Conservation (phyloP, 2,113 vertebrate genomes). For the Corythaixoides concolor region DNA sequence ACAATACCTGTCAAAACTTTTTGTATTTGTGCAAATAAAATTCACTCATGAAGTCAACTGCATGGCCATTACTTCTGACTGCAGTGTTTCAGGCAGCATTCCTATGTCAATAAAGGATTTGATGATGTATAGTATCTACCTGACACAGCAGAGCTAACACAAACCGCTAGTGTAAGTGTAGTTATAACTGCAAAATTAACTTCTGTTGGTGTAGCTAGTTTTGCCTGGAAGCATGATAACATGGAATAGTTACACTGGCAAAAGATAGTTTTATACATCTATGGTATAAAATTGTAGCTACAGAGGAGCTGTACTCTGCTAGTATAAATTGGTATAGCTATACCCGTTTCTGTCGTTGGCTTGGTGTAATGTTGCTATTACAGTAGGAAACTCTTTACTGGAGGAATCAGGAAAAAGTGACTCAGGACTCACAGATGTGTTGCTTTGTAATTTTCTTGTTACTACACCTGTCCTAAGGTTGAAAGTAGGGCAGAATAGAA, state of each 20-base stretch:
- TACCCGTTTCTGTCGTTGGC: not conserved
- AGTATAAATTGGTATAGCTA: not conserved
- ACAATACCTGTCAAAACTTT: not conserved
- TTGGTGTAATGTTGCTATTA: not conserved
- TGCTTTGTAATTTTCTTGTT: not conserved
- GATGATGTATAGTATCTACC: not conserved
- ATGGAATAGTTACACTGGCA: not conserved
- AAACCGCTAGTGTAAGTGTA: not conserved
- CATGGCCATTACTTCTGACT: not conserved
- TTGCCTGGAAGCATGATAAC: not conserved
- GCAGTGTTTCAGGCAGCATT: not conserved
- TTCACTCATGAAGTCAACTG: not conserved
- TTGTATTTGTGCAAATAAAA: not conserved
- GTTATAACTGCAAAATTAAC: not conserved
- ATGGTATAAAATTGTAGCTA: not conserved
- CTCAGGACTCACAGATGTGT: not conserved
- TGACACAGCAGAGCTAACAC: not conserved
- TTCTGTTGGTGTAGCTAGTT: not conserved
- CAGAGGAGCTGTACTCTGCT: not conserved
- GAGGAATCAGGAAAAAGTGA: not conserved
- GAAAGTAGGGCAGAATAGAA: not conserved
- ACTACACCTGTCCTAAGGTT: not conserved
- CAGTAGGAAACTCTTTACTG: not conserved
- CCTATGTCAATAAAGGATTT: not conserved
- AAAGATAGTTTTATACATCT: not conserved